Percentiles rank a stretch among this genome's conserved stretches.
Conservation (phyloP, 2,113 vertebrate species). For the Haemorhous mexicanus region DNA sequence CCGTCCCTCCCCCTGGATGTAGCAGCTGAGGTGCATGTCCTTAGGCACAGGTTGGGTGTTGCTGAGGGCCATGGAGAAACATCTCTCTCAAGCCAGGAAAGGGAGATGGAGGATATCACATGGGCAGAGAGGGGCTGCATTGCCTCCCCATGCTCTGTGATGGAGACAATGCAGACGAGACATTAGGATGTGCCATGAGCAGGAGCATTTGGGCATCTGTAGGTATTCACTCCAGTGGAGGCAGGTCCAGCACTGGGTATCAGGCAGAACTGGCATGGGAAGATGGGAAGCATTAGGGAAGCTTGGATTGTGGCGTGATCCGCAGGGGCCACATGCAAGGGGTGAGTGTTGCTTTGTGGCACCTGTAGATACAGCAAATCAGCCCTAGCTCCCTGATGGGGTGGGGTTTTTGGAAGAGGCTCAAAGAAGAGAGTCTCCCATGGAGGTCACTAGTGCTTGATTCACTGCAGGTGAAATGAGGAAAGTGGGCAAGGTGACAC, state of each 20-base stretch:
- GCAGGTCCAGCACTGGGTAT: background rate
- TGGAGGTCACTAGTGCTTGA: fast-evolving
- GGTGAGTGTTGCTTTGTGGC: background rate
- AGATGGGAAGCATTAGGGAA: background rate
- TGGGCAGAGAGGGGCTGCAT: background rate
- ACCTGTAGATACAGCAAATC: background rate
- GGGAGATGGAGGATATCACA: background rate
- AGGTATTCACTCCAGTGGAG: background rate
- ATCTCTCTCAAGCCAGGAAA: fast-evolving
- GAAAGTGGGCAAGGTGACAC: background rate
- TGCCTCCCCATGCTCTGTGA: fast-evolving
- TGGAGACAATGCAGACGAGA: background rate
- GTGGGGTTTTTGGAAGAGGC: background rate
- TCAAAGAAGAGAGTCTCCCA: background rate
- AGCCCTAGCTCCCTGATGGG: background rate
- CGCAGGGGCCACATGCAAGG: background rate
- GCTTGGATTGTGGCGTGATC: fast-evolving
- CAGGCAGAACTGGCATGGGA: background rate
- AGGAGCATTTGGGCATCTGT: background rate
- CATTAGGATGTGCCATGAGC: background rate
- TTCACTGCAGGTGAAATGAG: background rate
- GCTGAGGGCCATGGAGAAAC: background rate
- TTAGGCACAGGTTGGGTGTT: background rate
- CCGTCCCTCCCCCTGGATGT: background rate
- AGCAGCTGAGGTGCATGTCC: background rate